phyloP scores from a whole-genome alignment of 1,140 invertebrate genomes.

The Drosophila melanica region DNA sequence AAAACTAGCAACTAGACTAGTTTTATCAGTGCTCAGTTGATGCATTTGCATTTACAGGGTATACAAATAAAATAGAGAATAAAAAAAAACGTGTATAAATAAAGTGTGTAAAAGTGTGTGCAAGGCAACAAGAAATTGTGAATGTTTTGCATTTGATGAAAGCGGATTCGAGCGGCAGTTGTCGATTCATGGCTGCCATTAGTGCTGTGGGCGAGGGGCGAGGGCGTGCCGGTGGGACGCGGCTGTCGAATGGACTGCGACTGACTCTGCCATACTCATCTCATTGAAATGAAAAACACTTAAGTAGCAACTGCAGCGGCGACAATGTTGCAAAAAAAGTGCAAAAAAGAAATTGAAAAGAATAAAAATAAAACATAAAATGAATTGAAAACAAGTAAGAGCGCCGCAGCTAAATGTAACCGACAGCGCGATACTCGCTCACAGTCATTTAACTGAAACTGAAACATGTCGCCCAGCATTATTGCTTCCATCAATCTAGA shows the following conservation, averaged over 20 bases:
- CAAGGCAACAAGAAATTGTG: constrained; percentile 42
- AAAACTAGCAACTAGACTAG: too few relatives aligned
- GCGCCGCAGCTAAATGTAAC: neutral
- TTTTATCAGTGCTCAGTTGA: too few relatives aligned
- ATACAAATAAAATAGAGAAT: constrained; percentile 11
- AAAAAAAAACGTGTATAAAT: constrained; percentile 6
- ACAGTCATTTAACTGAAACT: too few relatives aligned
- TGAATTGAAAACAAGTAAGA: constrained; percentile 16
- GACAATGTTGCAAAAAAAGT: constrained; percentile 45
- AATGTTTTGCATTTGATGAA: constrained; percentile 48
- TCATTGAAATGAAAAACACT: constrained; percentile 75
- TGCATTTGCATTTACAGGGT: constrained; percentile 14
- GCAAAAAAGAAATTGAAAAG: neutral
- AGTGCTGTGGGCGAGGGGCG: neutral
- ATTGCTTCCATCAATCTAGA: neutral
- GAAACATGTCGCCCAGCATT: too few relatives aligned
- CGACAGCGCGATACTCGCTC: too few relatives aligned
- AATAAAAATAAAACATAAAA: constrained; percentile 12
- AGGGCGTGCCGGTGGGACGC: neutral
- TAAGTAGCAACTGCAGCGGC: constrained; percentile 53
- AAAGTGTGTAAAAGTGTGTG: constrained; percentile 38
- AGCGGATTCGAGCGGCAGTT: constrained; percentile 26
- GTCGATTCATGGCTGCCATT: constrained; percentile 32
- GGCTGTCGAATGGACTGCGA: constrained; percentile 4
- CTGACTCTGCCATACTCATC: constrained; percentile 46